A percentile compares a stretch with the other conserved stretches of the same genome.
Evolutionary conservation across 2,888 invertebrate genomes (phyloP).

Genomic region (Leucania comma): DNA sequence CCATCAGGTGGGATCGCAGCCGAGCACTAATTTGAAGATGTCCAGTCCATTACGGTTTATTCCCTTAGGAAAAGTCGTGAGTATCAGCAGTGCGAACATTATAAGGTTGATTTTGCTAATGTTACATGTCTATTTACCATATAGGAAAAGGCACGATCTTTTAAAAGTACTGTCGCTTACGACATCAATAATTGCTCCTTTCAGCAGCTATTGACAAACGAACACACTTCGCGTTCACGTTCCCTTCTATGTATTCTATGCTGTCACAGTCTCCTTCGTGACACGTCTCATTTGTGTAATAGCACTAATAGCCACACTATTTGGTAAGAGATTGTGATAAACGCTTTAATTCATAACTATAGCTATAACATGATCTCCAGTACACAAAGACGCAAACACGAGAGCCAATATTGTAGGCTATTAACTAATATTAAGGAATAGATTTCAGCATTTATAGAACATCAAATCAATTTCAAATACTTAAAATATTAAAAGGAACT

Average conservation of each 20-base stretch:
- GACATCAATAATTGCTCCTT: not conserved
- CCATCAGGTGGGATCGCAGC: no score
- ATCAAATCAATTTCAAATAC: no score
- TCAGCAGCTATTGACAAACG: conserved; percentile 11
- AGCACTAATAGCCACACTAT: conserved; percentile 58
- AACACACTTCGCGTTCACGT: conserved; percentile 1
- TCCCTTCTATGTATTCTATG: conserved; percentile 37
- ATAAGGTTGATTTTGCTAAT: no score
- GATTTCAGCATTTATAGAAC: no score
- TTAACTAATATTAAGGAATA: not conserved
- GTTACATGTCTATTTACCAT: not conserved
- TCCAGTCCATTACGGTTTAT: no score
- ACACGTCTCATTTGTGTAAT: conserved; percentile 62
- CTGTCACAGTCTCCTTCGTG: conserved; percentile 51
- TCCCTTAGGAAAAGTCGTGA: no score
- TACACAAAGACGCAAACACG: conserved; percentile 27
- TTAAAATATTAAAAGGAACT: no score
- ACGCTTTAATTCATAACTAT: conserved; percentile 51
- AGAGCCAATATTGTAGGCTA: not conserved
- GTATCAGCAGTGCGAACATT: no score
- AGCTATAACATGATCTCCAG: conserved; percentile 18
- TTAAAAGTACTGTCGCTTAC: not conserved
- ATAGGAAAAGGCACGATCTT: not conserved
- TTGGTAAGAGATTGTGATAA: conserved; percentile 61
- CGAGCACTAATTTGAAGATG: no score